Conservation (phyloP, 2,797 vertebrate species). For the Coilia nasus region DNA sequence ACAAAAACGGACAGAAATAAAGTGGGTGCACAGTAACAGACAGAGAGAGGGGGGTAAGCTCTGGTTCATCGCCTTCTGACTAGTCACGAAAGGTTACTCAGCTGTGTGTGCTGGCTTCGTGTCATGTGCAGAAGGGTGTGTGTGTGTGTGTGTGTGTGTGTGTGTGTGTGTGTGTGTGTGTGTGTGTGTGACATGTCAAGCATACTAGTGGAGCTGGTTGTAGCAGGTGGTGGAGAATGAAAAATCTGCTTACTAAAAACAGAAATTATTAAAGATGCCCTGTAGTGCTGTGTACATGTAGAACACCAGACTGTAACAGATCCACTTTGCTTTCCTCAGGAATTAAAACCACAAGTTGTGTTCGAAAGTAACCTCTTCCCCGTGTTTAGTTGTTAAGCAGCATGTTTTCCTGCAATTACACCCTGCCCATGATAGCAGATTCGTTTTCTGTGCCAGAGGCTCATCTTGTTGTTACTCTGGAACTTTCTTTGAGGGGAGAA, state of each 20-base stretch:
- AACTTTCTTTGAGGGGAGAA: background rate
- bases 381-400: slow-evolving; percentile 35
- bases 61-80: slow-evolving; percentile 19
- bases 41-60: background rate
- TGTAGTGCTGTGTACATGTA: slow-evolving; percentile 33
- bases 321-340: slow-evolving; percentile 30
- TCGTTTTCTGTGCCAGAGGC: slow-evolving; percentile 24
- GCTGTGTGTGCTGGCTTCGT: slow-evolving; percentile 24
- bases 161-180: too few species aligned
- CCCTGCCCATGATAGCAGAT: slow-evolving; percentile 35
- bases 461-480: background rate
- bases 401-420: slow-evolving; percentile 40
- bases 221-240: slow-evolving; percentile 30
- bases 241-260: slow-evolving; percentile 42
- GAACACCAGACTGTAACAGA: slow-evolving; percentile 36
- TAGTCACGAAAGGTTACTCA: slow-evolving; percentile 25
- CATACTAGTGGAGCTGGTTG: too few species aligned
- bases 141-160: slow-evolving; percentile 9
- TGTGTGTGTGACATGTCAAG: too few species aligned
- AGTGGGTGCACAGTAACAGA: background rate
- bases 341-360: slow-evolving; percentile 35
- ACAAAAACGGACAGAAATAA: background rate
- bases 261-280: slow-evolving; percentile 52
- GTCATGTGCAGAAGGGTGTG: slow-evolving; percentile 31
- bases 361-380: slow-evolving; percentile 30